Evolutionary conservation across 2,888 invertebrate genomes (phyloP), one percentile per base, ranked within the genome.

Genomic region (Scaptomyza caliginosa): DNA sequence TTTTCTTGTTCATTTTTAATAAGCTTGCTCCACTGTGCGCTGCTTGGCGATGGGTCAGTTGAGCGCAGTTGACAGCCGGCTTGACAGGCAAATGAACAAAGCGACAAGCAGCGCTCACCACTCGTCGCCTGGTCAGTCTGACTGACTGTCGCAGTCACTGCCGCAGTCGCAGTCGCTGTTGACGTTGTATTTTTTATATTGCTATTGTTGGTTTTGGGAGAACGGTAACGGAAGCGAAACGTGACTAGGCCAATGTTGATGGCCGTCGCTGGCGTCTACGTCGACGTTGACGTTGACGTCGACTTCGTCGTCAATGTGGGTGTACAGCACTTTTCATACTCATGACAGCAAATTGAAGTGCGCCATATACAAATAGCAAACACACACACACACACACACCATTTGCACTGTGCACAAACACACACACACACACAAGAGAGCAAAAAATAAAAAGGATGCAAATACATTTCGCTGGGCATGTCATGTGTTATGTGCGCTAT

Each of bases 201-300:
- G n/a, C n/a, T n/a, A 26, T 30, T 30, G 11, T 30, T 30, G 11
- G 2, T 11, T 30, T 30, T 30, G 11, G 1, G 6, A 13, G 3
- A 50, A 11, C 26, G 21, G 40, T 28, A 39, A n/a, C 36, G 11
- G 46, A 11, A 24, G 6, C 21, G 19, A 63, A 78, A 81, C 78
- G 81, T 81, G 81, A 78, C 81, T 76, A 78, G 74, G 64, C 67
- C 74, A 76, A 76, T 66, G 60, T 67, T 71, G 71, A 43, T 60
- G 50, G 39, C 56, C 26, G 17, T 50, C 23, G 24, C 10, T 6
- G 36, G 11, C 34, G 17, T 17, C 19, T 24, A 26, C 28, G 40
- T 26, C 39, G 52, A 26, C 55, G 73, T 48, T 40, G 46, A 23
- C 28, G 19, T 28, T 38, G 11, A 16, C 40, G 19, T 24, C 32